These are phyloP conservation scores for Aquila chrysaetos DNA, from an alignment of 2,797 vertebrate species.

Conservation along the genomic window DNA sequence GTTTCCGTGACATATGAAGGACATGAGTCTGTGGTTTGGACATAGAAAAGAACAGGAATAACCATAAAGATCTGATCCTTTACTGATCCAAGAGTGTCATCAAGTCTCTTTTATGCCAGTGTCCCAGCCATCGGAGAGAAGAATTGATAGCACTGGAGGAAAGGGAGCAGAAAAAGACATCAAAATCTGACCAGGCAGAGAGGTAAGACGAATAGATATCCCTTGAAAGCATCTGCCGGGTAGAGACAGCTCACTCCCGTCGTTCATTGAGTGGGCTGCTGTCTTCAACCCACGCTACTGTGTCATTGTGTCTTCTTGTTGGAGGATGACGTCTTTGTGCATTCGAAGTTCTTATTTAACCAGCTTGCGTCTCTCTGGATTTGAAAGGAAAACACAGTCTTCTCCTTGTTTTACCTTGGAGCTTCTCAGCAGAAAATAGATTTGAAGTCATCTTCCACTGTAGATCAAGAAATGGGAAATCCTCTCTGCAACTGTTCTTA, in stretches of 20 bases:
- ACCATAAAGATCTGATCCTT: neutral
- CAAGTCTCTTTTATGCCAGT: rapidly evolving
- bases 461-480: neutral
- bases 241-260: neutral
- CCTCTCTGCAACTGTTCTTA: neutral
- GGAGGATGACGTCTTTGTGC: neutral
- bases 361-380: neutral
- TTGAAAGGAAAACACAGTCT: neutral
- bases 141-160: neutral
- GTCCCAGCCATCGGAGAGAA: neutral
- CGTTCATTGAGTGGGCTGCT: neutral
- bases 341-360: neutral
- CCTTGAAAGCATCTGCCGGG: neutral
- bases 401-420: neutral
- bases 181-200: neutral
- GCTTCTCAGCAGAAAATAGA: neutral
- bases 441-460: neutral
- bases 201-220: neutral
- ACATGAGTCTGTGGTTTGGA: neutral
- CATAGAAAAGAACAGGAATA: neutral
- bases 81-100: neutral
- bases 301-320: neutral
- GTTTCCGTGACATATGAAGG: neutral
- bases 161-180: neutral
- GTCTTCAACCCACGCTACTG: neutral